Conservation (phyloP, 1,140 invertebrate species). For the Metopolophium dirhodum region DNA sequence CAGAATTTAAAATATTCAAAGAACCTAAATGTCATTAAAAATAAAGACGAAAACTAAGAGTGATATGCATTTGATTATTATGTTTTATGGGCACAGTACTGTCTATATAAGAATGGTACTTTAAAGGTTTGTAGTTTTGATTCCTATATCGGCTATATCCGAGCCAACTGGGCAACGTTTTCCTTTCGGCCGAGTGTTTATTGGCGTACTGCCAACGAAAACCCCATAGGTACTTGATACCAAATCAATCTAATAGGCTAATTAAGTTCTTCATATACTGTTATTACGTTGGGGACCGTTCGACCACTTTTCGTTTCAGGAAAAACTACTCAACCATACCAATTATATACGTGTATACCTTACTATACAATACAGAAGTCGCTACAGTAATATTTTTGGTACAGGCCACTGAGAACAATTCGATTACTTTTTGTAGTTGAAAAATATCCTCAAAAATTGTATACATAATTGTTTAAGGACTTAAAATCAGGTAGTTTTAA, state of each 20-base stretch:
- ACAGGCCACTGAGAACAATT: not conserved
- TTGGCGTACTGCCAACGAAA: not conserved
- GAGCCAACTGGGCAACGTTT: slow-evolving; percentile 38
- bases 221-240: slow-evolving; percentile 3
- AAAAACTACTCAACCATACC: not conserved
- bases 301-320: not conserved
- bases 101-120: not conserved
- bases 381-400: not conserved
- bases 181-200: slow-evolving; percentile 1
- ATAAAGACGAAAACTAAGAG: not conserved
- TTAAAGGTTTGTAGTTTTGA: not conserved
- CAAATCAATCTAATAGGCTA: slow-evolving; percentile 48
- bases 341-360: not conserved
- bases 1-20: not conserved
- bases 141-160: not conserved
- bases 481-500: not conserved
- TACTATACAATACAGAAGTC: not conserved
- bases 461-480: not conserved
- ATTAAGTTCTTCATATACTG: slow-evolving; percentile 22
- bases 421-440: not conserved
- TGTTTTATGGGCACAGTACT: not conserved
- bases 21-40: not conserved
- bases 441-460: not conserved
- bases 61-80: slow-evolving; percentile 13
- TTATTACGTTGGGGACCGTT: not conserved